phyloP scores from a whole-genome alignment of 2,797 vertebrate genomes.

The Manis javanica region DNA sequence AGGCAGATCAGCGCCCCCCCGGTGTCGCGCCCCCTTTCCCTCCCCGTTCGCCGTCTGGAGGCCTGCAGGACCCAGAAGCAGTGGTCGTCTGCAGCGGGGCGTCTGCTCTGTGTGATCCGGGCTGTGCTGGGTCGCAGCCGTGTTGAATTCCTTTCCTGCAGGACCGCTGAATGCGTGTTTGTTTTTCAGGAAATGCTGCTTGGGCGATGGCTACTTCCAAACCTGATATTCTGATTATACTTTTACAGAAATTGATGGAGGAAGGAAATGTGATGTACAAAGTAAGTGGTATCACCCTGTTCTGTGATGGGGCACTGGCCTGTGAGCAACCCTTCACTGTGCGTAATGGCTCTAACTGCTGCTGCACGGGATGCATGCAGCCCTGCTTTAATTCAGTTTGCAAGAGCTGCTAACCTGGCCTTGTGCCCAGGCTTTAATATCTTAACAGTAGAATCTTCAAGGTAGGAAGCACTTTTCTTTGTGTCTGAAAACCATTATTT shows the following conservation, averaged over 20 bases:
- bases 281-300: slow-evolving; percentile 87
- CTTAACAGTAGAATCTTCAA: neutral
- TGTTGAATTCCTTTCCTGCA: neutral
- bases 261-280: slow-evolving; percentile 98
- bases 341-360: neutral
- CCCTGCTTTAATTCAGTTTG: neutral
- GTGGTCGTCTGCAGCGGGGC: neutral
- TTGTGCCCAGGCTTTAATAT: neutral
- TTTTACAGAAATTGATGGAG: slow-evolving; percentile 99
- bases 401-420: neutral
- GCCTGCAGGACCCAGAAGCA: neutral
- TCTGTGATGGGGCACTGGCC: neutral
- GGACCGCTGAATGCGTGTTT: slow-evolving; percentile 68
- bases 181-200: slow-evolving; percentile 95
- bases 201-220: slow-evolving; percentile 99
- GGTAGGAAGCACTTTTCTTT: neutral
- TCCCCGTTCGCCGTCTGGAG: rapidly evolving
- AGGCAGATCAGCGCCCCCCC: neutral
- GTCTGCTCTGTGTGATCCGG: rapidly evolving
- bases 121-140: neutral
- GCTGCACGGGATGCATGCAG: rapidly evolving
- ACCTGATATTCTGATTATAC: slow-evolving; percentile 98
- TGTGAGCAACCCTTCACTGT: neutral
- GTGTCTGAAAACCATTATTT: neutral
- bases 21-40: no score